A percentile compares a stretch with the other conserved stretches of the same genome.
Evolutionary conservation across 2,797 vertebrate species (phyloP).

Genomic region (Oryzias dopingdopingensis): DNA sequence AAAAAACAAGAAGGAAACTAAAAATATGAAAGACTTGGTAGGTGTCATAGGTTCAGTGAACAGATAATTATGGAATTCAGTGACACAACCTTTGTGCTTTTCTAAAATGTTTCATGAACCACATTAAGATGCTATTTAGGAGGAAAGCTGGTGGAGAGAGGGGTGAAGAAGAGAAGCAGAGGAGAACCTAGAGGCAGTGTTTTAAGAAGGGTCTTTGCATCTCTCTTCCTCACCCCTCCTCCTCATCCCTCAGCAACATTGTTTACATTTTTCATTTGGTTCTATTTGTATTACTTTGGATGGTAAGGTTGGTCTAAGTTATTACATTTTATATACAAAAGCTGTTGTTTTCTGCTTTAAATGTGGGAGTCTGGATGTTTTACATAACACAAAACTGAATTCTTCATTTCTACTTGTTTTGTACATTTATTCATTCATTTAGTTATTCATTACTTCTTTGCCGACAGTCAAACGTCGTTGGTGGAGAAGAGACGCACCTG

Average conservation of each 20-base stretch:
- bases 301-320: conserved; percentile 54
- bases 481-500: too few relatives aligned
- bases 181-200: conserved; percentile 38
- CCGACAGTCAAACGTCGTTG: too few relatives aligned
- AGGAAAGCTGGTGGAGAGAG: conserved; percentile 31
- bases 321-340: conserved; percentile 41
- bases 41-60: too few relatives aligned
- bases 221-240: conserved; percentile 42
- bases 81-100: too few relatives aligned
- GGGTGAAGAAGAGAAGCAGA: conserved; percentile 62
- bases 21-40: too few relatives aligned
- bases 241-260: conserved; percentile 54
- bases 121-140: background rate
- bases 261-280: conserved; percentile 79
- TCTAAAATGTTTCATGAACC: too few relatives aligned
- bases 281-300: conserved; percentile 61
- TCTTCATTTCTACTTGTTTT: conserved; percentile 20
- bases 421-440: too few relatives aligned
- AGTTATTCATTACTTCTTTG: too few relatives aligned
- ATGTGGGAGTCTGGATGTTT: conserved; percentile 52
- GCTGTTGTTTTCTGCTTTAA: conserved; percentile 39
- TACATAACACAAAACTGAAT: conserved; percentile 33
- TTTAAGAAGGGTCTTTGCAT: conserved; percentile 49
- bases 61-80: too few relatives aligned
- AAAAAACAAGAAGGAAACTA: too few relatives aligned